phyloP scores from a whole-genome alignment of 2,113 vertebrate species.

The Plectropomus leopardus region DNA sequence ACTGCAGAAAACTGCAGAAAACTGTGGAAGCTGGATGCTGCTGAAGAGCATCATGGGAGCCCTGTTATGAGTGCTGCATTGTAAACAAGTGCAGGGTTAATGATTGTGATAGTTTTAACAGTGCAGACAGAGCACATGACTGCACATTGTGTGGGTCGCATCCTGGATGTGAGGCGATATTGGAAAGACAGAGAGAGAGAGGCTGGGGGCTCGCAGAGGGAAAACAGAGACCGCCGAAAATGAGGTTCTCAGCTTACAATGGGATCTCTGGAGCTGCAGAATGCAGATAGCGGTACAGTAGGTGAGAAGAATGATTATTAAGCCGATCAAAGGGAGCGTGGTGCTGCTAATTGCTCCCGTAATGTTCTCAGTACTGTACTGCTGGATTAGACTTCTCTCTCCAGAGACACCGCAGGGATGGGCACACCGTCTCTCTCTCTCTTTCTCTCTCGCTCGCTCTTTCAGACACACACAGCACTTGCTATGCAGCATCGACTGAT shows the following conservation, averaged over 20 bases:
- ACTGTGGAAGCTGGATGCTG: background rate
- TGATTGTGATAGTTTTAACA: constrained; percentile 21
- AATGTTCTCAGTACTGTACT: constrained; percentile 58
- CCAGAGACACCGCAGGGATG: constrained; percentile 41
- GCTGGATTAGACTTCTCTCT: constrained; percentile 51
- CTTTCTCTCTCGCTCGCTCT: background rate
- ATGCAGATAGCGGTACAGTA: constrained; percentile 62
- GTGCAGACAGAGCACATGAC: constrained; percentile 10
- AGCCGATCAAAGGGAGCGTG: constrained; percentile 63
- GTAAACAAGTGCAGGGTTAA: constrained; percentile 31
- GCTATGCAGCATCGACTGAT: constrained; percentile 52
- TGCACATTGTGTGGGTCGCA: constrained; percentile 7
- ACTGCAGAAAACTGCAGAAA: constrained; percentile 33
- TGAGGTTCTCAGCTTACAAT: constrained; percentile 55
- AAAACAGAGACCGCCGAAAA: constrained; percentile 24
- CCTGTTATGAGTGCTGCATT: background rate
- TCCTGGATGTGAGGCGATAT: constrained; percentile 22
- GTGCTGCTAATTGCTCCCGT: constrained; percentile 70
- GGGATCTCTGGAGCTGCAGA: constrained; percentile 46
- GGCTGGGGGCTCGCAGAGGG: constrained; percentile 7
- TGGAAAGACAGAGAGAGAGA: constrained; percentile 1
- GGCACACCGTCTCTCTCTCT: background rate
- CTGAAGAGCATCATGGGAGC: constrained; percentile 6
- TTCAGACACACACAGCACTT: background rate
- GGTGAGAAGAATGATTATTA: constrained; percentile 76